phyloP scores from a whole-genome alignment of 2,113 vertebrate genomes.

The Nothobranchius furzeri region DNA sequence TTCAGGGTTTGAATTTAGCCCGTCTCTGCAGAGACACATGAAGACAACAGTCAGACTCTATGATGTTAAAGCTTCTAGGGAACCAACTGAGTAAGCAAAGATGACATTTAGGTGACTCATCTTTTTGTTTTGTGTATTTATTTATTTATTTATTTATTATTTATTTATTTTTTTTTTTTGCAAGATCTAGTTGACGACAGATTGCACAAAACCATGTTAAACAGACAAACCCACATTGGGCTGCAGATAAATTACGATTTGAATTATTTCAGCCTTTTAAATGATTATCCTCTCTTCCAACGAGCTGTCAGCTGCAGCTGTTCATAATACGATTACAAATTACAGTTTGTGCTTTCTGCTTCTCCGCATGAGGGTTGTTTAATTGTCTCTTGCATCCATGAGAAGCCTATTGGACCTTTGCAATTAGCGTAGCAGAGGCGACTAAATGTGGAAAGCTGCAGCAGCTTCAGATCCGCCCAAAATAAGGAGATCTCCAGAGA shows the following conservation, averaged over 20 bases:
- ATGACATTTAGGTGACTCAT: slow-evolving; percentile 58
- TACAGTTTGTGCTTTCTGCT: background rate
- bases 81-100: slow-evolving; percentile 48
- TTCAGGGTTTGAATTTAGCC: slow-evolving; percentile 12
- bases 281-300: background rate
- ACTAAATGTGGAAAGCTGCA: background rate
- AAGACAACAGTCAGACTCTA: slow-evolving; percentile 22
- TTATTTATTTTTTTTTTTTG: slow-evolving; percentile 5
- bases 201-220: slow-evolving; percentile 11
- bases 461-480: slow-evolving; percentile 9
- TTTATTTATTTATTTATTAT: too few species aligned
- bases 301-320: background rate
- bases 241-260: slow-evolving; percentile 8
- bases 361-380: background rate
- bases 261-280: background rate
- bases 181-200: slow-evolving; percentile 19
- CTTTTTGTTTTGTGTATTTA: slow-evolving; percentile 32
- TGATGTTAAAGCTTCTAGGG: slow-evolving; percentile 37
- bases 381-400: slow-evolving; percentile 4
- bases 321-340: slow-evolving; percentile 23
- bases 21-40: slow-evolving; percentile 14
- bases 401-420: slow-evolving; percentile 6
- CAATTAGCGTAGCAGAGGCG: background rate
- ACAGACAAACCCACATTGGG: background rate
- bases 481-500: background rate